These are phyloP conservation scores for Chromobotia macracanthus DNA, from an alignment of 2,797 vertebrate species.

Conservation along the genomic window DNA sequence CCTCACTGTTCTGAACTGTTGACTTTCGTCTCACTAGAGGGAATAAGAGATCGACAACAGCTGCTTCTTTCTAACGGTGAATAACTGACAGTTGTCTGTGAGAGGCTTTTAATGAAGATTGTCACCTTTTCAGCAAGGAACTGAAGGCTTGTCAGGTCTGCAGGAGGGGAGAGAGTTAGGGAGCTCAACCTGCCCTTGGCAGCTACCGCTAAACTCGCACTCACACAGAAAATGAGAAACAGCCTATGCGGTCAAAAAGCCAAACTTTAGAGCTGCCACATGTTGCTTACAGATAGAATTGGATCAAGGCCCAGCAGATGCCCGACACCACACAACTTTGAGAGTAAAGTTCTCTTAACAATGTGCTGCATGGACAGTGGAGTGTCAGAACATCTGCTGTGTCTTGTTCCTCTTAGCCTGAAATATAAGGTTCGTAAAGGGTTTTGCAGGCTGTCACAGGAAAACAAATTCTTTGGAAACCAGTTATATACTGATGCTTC, in stretches of 20 bases:
- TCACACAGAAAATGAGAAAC: slow-evolving; percentile 89
- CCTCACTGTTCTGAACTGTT: slow-evolving; percentile 50
- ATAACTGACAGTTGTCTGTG: slow-evolving; percentile 62
- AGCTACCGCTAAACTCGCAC: slow-evolving; percentile 81
- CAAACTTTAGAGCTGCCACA: slow-evolving; percentile 83
- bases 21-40: slow-evolving; percentile 52
- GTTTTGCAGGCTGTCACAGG: not conserved
- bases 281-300: slow-evolving; percentile 66
- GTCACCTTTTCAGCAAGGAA: slow-evolving; percentile 87
- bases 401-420: not conserved
- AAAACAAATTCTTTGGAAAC: not conserved
- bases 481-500: not conserved
- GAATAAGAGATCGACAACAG: slow-evolving; percentile 51
- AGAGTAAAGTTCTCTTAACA: slow-evolving; percentile 23
- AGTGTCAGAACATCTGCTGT: not conserved
- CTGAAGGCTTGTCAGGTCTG: slow-evolving; percentile 83
- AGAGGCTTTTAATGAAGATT: slow-evolving; percentile 87
- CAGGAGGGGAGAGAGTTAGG: slow-evolving; percentile 74
- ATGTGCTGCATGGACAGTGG: not conserved
- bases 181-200: slow-evolving; percentile 93
- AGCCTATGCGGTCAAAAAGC: slow-evolving; percentile 77
- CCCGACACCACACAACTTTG: slow-evolving; percentile 46
- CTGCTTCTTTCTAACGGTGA: slow-evolving; percentile 56
- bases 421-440: not conserved
- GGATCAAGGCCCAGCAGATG: slow-evolving; percentile 54